A percentile compares a stretch with the other conserved stretches of the same genome.
phyloP scores from a whole-genome alignment of 2,797 vertebrate genomes.

The Paguma larvata region DNA sequence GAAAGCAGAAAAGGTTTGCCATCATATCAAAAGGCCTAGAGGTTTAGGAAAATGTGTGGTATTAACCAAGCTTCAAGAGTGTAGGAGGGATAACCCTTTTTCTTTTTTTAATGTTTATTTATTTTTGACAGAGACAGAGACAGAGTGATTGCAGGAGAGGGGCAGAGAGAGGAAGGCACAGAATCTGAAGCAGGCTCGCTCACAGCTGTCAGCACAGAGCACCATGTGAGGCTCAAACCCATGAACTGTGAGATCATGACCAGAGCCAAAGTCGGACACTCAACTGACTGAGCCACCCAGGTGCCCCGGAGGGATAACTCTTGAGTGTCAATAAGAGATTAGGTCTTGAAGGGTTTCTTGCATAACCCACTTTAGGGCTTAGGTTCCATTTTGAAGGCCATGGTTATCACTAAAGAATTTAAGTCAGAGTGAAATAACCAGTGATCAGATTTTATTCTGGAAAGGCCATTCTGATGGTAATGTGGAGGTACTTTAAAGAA shows the following conservation, averaged over 20 bases:
- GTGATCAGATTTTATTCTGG: not conserved
- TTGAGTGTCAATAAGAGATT: not conserved
- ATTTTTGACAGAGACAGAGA: too few species aligned
- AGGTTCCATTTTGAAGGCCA: not conserved
- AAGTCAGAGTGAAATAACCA: not conserved
- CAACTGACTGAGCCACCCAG: too few species aligned
- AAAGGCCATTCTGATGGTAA: not conserved
- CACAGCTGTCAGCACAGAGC: too few species aligned
- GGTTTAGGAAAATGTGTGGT: not conserved
- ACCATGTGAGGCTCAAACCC: too few species aligned
- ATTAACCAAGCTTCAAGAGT: not conserved
- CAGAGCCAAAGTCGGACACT: too few species aligned
- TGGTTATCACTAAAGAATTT: not conserved
- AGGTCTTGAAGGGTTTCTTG: not conserved
- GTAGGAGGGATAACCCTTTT: not conserved
- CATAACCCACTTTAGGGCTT: not conserved
- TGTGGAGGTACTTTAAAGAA: not conserved
- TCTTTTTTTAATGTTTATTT: too few species aligned
- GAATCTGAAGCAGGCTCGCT: too few species aligned
- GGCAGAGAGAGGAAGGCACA: too few species aligned
- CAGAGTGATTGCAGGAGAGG: too few species aligned
- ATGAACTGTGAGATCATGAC: too few species aligned
- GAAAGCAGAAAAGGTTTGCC: not conserved
- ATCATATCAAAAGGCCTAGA: not conserved
- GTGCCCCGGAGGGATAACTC: not conserved